Evolutionary conservation across 2,888 invertebrate genomes (phyloP), one percentile per base, ranked within the genome.

Genomic region (Adelognathus sp.): DNA sequence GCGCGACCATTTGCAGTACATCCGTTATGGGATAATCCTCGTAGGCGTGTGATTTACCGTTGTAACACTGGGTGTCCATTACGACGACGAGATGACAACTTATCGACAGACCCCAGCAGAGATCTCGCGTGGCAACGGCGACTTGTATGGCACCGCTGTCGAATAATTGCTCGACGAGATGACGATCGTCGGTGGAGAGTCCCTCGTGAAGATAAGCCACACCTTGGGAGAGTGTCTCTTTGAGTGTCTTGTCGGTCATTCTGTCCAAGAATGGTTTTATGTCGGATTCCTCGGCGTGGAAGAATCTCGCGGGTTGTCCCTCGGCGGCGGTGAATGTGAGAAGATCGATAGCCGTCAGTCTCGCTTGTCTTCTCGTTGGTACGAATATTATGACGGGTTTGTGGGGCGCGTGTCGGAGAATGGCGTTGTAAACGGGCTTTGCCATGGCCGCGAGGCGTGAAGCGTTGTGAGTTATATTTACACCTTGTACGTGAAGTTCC

Each of bases 141-240:
- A 98, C 94, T 92, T 98, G 97, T 46, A 98, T 96, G 0, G 98
- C 99, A 1, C 98, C 98, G 0, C 96, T 96, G 89, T 97, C 96
- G 88, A 99, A 97, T 67, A 99, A 93, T 90, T 98, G 97, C 88
- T 99, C 98, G 7, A 99, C 98, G 60, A 98, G 93, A 27, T 96
- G 95, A 61, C 97, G 94, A 93, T 99, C 99, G 54, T 95, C 94
- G 0, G 95, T 92, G 1, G 95, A 95, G 6, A 99, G 93, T 7
- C 99, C 99, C 92, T 98, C 99, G 92, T 99, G 99, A 61, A 99
- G 94, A 92, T 98, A 99, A 0, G 98, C 99, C 14, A 99, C 99
- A 29, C 99, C 99, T 88, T 98, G 97, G 0, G 96, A 95, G 0
- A 99, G 92, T 0, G 98, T 98, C 90, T 99, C 99, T 81, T 96